Base-by-base conservation (phyloP, 2,113 vertebrate species). In the Corythaixoides concolor region DNA sequence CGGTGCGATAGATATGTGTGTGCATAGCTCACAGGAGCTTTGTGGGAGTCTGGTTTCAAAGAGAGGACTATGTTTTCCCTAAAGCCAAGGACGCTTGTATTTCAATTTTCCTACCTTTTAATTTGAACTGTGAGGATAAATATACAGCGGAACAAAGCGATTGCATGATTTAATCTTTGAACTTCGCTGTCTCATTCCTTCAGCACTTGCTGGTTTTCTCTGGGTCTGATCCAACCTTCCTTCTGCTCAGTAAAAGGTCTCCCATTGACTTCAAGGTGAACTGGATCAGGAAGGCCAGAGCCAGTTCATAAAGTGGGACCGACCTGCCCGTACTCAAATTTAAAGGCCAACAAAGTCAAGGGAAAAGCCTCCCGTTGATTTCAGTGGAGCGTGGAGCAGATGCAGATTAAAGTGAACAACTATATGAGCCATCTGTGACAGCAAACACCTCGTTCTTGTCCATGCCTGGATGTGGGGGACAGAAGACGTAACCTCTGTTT, bases 181-280 rank as follows among this genome's bases (percentile, higher is more conserved):
- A 84, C 21, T 35, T 81, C 56, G 47, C 9, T 11, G 2, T 52
- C 50, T 59, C 56, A 35, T 59, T 80, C 68, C 56, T 81, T 55
- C 66, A 91, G 56, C 60, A 47, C n/a, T 67, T 10, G 28, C 12
- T 81, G n/a, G 15, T 91, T 70, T 88, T 59, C 37, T 33, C 43
- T 90, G 82, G 17, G 35, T 60, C 47, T 75, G 56, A 82, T 75
- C 69, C 90, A 94, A 15, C 60, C 84, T 74, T 67, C n/a, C 22
- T 77, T 26, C 64, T 10, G n/a, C 43, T 68, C 37, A 28, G 17
- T 32, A 43, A 41, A 84, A 89, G 33, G 79, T 55, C 33, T 81
- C 47, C 43, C 24, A 16, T 1, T 49, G 56, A 74, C 45, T 56
- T 93, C 76, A 89, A 78, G 79, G 90, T 92, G 92, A 93, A 87